These are phyloP conservation scores for Cotesia typhae DNA, from an alignment of 1,140 invertebrate species.

Conservation along the genomic window DNA sequence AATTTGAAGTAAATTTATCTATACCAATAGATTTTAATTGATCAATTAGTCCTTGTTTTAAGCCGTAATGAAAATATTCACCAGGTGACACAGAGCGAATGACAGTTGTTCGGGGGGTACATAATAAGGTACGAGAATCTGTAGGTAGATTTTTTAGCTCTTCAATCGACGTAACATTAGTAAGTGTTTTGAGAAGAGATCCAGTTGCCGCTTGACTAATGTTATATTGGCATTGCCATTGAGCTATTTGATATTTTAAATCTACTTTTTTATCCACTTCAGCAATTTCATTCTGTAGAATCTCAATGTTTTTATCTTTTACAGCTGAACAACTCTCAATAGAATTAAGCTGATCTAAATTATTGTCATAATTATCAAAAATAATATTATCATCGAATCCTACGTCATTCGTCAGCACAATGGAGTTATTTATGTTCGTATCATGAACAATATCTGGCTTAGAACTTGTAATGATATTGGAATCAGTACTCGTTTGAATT, in stretches of 20 bases:
- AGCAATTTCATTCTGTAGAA: constrained; percentile 13
- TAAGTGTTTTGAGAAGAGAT: constrained; percentile 21
- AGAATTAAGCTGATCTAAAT: neutral
- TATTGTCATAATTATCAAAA: neutral
- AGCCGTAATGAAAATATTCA: constrained; percentile 23
- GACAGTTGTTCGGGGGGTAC: constrained; percentile 22
- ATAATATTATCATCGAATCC: neutral
- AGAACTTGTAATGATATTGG: too few relatives aligned
- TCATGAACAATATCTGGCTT: neutral
- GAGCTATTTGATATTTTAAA: constrained; percentile 17
- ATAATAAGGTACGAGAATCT: constrained; percentile 21
- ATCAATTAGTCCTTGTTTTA: constrained; percentile 10
- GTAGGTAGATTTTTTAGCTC: constrained; percentile 24
- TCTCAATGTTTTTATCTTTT: neutral
- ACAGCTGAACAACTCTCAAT: neutral
- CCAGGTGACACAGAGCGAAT: constrained; percentile 3
- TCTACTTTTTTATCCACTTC: neutral
- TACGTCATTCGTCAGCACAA: neutral
- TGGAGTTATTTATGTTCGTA: neutral
- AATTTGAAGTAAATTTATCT: neutral
- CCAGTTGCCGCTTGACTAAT: constrained; percentile 12
- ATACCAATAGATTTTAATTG: constrained; percentile 11
- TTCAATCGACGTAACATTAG: constrained; percentile 16
- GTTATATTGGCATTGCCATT: constrained; percentile 23
- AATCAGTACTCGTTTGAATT: too few relatives aligned